Evolutionary conservation across 2,888 invertebrate genomes (phyloP).

Genomic region (Parapristionchus giblindavisi): DNA sequence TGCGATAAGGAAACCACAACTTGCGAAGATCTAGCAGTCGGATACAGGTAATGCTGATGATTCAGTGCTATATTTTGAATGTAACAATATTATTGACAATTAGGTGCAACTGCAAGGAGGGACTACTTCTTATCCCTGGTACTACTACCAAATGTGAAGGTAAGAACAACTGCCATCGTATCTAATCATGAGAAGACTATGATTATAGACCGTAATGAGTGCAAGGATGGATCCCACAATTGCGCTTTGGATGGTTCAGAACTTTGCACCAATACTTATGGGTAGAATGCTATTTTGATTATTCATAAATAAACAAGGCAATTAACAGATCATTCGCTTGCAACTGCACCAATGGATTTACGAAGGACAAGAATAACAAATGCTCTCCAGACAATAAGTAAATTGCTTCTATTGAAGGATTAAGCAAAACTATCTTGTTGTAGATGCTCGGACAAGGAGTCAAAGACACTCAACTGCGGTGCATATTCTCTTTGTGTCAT

Average conservation of each 20-base stretch:
- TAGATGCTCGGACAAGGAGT: conserved; percentile 5
- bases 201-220: conserved; percentile 24
- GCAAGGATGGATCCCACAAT: conserved; percentile 28
- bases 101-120: conserved; percentile 15
- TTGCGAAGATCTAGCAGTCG: conserved; percentile 17
- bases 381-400: conserved; percentile 36
- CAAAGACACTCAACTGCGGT: conserved; percentile 19
- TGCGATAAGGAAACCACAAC: conserved; percentile 35
- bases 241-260: conserved; percentile 22
- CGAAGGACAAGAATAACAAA: conserved; percentile 11
- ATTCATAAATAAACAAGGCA: neutral
- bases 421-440: neutral
- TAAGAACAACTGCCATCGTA: too few species aligned
- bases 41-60: too few species aligned
- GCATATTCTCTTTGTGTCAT: conserved; percentile 27
- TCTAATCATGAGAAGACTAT: neutral
- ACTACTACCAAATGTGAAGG: conserved; percentile 26
- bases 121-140: conserved; percentile 19
- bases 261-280: conserved; percentile 33
- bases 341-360: conserved; percentile 36
- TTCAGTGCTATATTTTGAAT: too few species aligned
- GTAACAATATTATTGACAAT: too few species aligned
- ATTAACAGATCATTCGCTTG: conserved; percentile 21
- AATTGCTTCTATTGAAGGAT: neutral
- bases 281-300: neutral